Percentiles rank a stretch among this genome's conserved stretches.
Evolutionary conservation across 1,140 invertebrate species (phyloP).

Genomic region (Charaxes varanes): DNA sequence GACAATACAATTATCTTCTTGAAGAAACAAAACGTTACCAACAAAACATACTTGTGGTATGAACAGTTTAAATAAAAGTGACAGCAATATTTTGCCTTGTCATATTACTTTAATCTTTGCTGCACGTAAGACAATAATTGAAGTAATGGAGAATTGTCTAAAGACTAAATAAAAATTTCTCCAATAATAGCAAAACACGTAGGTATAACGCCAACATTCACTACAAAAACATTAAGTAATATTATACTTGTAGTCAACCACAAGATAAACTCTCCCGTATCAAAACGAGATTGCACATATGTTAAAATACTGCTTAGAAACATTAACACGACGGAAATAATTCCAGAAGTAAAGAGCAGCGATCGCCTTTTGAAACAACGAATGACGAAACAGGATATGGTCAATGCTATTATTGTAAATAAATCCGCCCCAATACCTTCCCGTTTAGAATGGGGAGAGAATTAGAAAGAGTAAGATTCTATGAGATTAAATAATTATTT

Average conservation of each 20-base stretch:
- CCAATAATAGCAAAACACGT: conserved; percentile 28
- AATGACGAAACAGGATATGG: conserved; percentile 24
- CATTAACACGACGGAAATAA: conserved; percentile 24
- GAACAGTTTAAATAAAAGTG: too few relatives aligned
- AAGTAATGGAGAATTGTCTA: too few relatives aligned
- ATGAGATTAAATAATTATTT: too few relatives aligned
- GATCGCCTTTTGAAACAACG: conserved; percentile 27
- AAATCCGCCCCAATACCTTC: conserved; percentile 27
- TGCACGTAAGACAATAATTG: too few relatives aligned
- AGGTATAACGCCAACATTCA: conserved; percentile 33
- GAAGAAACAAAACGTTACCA: too few relatives aligned
- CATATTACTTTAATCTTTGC: too few relatives aligned
- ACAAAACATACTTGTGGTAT: too few relatives aligned
- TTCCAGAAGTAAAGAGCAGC: conserved; percentile 26
- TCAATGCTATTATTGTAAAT: conserved; percentile 25
- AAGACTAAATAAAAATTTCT: too few relatives aligned
- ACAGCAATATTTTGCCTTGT: too few relatives aligned
- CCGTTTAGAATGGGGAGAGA: too few relatives aligned
- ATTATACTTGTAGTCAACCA: conserved; percentile 31
- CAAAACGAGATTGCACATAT: conserved; percentile 13
- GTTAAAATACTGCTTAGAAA: conserved; percentile 26
- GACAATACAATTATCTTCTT: too few relatives aligned
- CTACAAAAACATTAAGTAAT: conserved; percentile 27
- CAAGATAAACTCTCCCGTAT: conserved; percentile 2
- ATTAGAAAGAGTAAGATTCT: too few relatives aligned